Conservation (phyloP, 2,888 invertebrate genomes). For the Phymatocera aterrima region DNA sequence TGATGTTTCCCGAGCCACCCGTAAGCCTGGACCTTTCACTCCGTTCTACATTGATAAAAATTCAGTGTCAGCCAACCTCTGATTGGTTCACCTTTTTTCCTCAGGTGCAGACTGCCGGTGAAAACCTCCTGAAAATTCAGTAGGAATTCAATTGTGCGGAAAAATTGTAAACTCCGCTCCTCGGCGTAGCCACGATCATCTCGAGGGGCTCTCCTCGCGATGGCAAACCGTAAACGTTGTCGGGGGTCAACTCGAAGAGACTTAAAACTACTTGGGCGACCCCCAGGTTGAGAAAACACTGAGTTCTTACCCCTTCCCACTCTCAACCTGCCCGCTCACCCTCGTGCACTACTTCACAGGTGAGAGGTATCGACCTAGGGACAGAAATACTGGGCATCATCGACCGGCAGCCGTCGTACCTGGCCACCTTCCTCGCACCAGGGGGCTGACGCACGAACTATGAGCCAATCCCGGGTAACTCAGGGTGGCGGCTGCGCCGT, state of each 20-base stretch:
- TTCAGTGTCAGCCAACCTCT: constrained; percentile 5
- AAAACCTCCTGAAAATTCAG: not conserved
- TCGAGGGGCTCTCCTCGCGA: not conserved
- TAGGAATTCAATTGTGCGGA: too few relatives aligned
- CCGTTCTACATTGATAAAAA: not conserved
- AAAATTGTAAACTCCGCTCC: not conserved
- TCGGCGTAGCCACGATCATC: not conserved
- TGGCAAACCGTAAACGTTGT: not conserved
- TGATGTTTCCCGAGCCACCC: not conserved
- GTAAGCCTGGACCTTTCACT: not conserved
- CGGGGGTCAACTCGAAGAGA: constrained; percentile 22
- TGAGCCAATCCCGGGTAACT: constrained; percentile 64
- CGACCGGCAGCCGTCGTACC: constrained; percentile 69
- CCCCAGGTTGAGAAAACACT: constrained; percentile 58
- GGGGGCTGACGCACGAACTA: constrained; percentile 48
- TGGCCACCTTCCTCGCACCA: constrained; percentile 55
- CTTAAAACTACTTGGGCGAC: constrained; percentile 22
- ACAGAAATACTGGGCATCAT: constrained; percentile 74
- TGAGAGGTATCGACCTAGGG: constrained; percentile 72
- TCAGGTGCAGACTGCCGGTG: not conserved
- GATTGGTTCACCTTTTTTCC: not conserved
- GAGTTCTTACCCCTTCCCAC: constrained; percentile 51
- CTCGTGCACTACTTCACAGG: constrained; percentile 57
- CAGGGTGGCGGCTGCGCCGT: constrained; percentile 58
- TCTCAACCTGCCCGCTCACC: not conserved